Evolutionary conservation across 2,113 vertebrate genomes (phyloP).

Genomic region (Muntiacus muntjak): DNA sequence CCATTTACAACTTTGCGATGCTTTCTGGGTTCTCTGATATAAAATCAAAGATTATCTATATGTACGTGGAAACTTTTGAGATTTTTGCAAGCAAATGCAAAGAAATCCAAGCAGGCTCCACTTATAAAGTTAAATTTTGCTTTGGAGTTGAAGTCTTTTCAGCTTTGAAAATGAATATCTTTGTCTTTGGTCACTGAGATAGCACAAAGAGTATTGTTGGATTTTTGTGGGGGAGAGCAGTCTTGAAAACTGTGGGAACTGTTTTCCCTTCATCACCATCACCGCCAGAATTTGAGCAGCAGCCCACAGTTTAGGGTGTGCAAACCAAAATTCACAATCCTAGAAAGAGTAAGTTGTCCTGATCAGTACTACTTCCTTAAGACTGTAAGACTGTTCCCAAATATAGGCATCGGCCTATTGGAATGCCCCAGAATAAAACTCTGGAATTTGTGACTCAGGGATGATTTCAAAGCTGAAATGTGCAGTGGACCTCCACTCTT

Average conservation of each 20-base stretch:
- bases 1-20: background rate
- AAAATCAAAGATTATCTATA: background rate
- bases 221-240: background rate
- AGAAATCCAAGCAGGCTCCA: background rate
- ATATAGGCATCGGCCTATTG: background rate
- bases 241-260: background rate
- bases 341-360: background rate
- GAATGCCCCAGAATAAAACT: background rate
- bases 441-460: background rate
- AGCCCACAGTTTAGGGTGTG: background rate
- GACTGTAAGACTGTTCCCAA: background rate
- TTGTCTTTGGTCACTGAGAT: background rate
- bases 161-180: background rate
- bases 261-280: background rate
- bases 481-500: background rate
- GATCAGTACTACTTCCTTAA: background rate
- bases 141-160: background rate
- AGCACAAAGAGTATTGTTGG: background rate
- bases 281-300: background rate
- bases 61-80: background rate
- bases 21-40: constrained; percentile 9
- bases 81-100: background rate
- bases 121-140: background rate
- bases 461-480: background rate
- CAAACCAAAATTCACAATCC: background rate